Percentiles rank a stretch among this genome's conserved stretches.
Evolutionary conservation across 2,888 invertebrate species (phyloP).

Genomic region (Volucella inanis): DNA sequence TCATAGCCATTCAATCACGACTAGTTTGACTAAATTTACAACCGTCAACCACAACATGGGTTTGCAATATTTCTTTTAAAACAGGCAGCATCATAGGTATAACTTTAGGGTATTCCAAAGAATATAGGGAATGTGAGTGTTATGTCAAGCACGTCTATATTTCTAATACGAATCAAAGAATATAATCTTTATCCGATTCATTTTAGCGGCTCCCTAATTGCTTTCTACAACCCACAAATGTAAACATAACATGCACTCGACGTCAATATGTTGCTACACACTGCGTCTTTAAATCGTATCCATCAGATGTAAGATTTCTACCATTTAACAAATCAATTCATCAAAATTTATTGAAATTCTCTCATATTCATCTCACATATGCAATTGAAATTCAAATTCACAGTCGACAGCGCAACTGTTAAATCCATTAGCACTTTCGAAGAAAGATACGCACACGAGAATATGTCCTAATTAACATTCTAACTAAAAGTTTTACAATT

Average conservation of each 20-base stretch:
- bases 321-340: slow-evolving; percentile 28
- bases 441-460: slow-evolving; percentile 12
- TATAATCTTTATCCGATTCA: neutral
- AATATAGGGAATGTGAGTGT: no score
- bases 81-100: no score
- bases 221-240: slow-evolving; percentile 32
- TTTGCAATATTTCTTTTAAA: no score
- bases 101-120: no score
- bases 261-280: slow-evolving; percentile 26
- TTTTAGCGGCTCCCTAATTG: slow-evolving; percentile 10
- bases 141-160: no score
- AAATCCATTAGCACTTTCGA: slow-evolving; percentile 58
- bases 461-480: slow-evolving; percentile 37
- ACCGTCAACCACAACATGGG: no score
- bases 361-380: slow-evolving; percentile 7
- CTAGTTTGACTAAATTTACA: no score
- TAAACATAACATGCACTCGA: slow-evolving; percentile 15
- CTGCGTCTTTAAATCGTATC: slow-evolving; percentile 43
- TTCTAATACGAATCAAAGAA: no score
- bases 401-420: neutral
- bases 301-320: slow-evolving; percentile 23
- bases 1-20: no score
- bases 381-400: slow-evolving; percentile 5
- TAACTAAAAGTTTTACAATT: slow-evolving; percentile 54
- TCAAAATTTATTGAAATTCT: slow-evolving; percentile 18